phyloP scores from a whole-genome alignment of 2,888 invertebrate species.

The Scaptodrosophila latifasciaeformis region DNA sequence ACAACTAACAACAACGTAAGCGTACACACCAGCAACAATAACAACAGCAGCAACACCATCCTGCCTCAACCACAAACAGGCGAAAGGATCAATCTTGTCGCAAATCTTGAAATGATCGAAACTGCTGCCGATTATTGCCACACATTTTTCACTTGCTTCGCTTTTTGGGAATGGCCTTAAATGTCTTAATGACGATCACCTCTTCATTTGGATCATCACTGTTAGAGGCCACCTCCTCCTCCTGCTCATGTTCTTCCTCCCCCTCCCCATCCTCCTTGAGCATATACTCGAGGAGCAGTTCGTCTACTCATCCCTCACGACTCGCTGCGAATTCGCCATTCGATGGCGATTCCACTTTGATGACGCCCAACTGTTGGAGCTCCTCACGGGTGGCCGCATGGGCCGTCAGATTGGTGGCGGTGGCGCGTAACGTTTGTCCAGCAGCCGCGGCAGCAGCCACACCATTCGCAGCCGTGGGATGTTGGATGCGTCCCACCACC shows the following conservation, averaged over 20 bases:
- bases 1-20: constrained; percentile 69
- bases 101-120: constrained; percentile 19
- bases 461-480: constrained; percentile 37
- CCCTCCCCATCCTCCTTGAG: constrained; percentile 58
- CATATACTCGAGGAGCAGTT: constrained; percentile 66
- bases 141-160: constrained; percentile 17
- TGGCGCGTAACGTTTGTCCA: constrained; percentile 38
- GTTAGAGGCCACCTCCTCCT: too few relatives aligned
- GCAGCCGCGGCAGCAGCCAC: constrained; percentile 17
- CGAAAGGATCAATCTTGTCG: too few relatives aligned
- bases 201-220: too few relatives aligned
- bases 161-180: too few relatives aligned
- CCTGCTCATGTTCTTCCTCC: constrained; percentile 26
- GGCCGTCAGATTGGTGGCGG: constrained; percentile 21
- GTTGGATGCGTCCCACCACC: constrained; percentile 67
- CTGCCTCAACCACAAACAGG: too few relatives aligned
- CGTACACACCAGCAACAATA: constrained; percentile 52
- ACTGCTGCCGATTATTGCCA: constrained; percentile 9
- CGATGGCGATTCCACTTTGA: constrained; percentile 66
- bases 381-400: constrained; percentile 51
- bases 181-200: too few relatives aligned
- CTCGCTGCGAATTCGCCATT: constrained; percentile 36
- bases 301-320: constrained; percentile 70
- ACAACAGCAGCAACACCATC: constrained; percentile 17
- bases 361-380: constrained; percentile 66